phyloP scores from a whole-genome alignment of 2,113 vertebrate genomes.

The Brienomyrus longianalis region DNA sequence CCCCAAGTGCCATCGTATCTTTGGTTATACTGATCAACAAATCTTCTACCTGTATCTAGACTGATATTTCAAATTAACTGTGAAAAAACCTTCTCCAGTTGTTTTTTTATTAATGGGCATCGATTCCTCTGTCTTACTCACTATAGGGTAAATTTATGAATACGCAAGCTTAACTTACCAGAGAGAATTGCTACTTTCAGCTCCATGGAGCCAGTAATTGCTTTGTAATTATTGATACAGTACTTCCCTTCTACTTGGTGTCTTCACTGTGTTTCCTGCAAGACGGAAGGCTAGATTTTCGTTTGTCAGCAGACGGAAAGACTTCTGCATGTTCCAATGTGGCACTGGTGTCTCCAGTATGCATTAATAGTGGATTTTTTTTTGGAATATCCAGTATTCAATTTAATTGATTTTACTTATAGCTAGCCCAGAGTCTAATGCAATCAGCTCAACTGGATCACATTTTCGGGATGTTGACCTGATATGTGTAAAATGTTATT shows the following conservation, averaged over 20 bases:
- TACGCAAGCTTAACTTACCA: slow-evolving; percentile 4
- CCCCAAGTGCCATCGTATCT: background rate
- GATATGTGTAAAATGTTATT: slow-evolving; percentile 74
- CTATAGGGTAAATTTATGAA: slow-evolving; percentile 15
- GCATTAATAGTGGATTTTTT: slow-evolving; percentile 27
- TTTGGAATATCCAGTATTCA: slow-evolving; percentile 55
- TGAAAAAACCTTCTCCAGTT: background rate
- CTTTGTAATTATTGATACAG: slow-evolving; percentile 50
- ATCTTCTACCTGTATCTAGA: slow-evolving; percentile 7
- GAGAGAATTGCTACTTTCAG: slow-evolving; percentile 56
- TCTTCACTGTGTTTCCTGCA: slow-evolving; percentile 11
- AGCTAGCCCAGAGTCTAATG: slow-evolving; percentile 66
- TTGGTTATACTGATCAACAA: slow-evolving; percentile 3
- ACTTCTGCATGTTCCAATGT: slow-evolving; percentile 40
- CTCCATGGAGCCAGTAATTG: slow-evolving; percentile 53
- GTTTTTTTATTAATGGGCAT: slow-evolving; percentile 13
- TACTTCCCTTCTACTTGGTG: slow-evolving; percentile 37
- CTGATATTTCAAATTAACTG: slow-evolving; percentile 12
- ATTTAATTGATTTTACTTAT: slow-evolving; percentile 85
- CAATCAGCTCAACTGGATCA: slow-evolving; percentile 86
- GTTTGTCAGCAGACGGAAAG: slow-evolving; percentile 28
- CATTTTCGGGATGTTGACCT: slow-evolving; percentile 80
- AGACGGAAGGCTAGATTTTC: slow-evolving; percentile 37
- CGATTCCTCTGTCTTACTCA: slow-evolving; percentile 5
- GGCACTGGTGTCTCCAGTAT: slow-evolving; percentile 43